phyloP scores from a whole-genome alignment of 2,113 vertebrate genomes.

The Tylochromis polylepis region DNA sequence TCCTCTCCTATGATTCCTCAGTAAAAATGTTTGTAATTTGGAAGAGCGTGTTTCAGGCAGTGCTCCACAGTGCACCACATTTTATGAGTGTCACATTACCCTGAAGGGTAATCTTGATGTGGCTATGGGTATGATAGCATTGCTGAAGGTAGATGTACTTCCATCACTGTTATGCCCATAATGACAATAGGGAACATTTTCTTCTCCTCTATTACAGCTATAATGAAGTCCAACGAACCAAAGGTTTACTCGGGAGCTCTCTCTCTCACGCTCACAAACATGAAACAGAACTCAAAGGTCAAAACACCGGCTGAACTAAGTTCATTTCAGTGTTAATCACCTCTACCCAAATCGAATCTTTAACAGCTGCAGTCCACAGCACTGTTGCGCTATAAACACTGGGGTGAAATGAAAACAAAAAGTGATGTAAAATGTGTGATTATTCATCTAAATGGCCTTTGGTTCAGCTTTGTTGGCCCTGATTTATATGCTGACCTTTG shows the following conservation, averaged over 20 bases:
- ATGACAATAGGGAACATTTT: constrained; percentile 26
- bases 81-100: constrained; percentile 29
- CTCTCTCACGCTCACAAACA: neutral
- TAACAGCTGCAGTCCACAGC: constrained; percentile 9
- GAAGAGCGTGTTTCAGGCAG: neutral
- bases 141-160: neutral
- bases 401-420: neutral
- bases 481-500: constrained; percentile 79
- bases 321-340: neutral
- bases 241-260: neutral
- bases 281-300: neutral
- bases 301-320: neutral
- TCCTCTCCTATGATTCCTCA: neutral
- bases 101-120: neutral
- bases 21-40: neutral
- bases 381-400: no score
- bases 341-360: neutral
- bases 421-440: neutral
- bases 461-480: neutral
- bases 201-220: constrained; percentile 1
- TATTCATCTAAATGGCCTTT: neutral
- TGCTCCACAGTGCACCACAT: neutral
- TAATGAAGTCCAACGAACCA: constrained; percentile 2
- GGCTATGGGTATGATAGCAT: neutral
- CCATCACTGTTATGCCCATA: constrained; percentile 5